Evolutionary conservation across 2,113 vertebrate genomes (phyloP).

Genomic region (Corydoras maculifer): DNA sequence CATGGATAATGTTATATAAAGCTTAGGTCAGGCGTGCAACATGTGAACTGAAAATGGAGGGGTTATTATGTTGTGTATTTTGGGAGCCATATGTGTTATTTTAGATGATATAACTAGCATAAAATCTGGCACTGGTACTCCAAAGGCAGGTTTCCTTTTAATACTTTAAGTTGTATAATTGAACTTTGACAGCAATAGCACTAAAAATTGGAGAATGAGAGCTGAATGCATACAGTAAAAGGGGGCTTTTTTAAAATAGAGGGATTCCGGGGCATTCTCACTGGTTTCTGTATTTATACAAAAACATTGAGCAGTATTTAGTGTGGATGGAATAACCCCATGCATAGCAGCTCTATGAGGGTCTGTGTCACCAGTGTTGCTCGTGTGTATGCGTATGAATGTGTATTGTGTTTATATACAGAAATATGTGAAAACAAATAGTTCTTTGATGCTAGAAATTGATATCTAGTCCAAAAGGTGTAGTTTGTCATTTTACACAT

Average conservation of each 20-base stretch:
- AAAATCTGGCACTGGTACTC: slow-evolving; percentile 3
- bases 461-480: neutral
- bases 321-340: slow-evolving; percentile 46
- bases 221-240: slow-evolving; percentile 41
- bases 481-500: neutral
- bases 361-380: slow-evolving; percentile 32
- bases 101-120: neutral
- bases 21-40: slow-evolving; percentile 17
- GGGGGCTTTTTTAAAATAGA: slow-evolving; percentile 36
- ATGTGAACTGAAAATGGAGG: slow-evolving; percentile 15
- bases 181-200: slow-evolving; percentile 51
- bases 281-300: slow-evolving; percentile 56
- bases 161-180: slow-evolving; percentile 19
- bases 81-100: slow-evolving; percentile 26
- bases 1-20: slow-evolving; percentile 1
- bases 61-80: neutral
- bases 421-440: slow-evolving; percentile 31
- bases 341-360: slow-evolving; percentile 42
- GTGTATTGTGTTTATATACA: slow-evolving; percentile 31
- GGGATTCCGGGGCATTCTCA: slow-evolving; percentile 25
- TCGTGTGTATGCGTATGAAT: slow-evolving; percentile 29
- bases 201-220: slow-evolving; percentile 51
- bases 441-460: slow-evolving; percentile 2
- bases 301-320: slow-evolving; percentile 68
- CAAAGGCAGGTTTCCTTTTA: neutral